Base-by-base conservation (phyloP, 2,888 invertebrate species). In the Hyposoter dolosus region DNA sequence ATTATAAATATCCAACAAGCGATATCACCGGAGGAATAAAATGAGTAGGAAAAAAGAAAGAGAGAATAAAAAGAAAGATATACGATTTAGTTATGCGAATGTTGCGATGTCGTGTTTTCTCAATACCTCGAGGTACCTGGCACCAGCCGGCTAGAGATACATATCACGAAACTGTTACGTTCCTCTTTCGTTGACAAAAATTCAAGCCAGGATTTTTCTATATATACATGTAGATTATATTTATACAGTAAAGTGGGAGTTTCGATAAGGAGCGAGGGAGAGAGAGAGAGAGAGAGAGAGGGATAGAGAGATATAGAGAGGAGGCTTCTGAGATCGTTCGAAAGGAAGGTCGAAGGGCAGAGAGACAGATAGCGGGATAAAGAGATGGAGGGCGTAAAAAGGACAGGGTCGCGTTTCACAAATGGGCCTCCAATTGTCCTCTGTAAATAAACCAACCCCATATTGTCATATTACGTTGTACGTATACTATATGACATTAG, bases 361-460 rank as follows among this genome's bases (percentile, higher is more conserved):
- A 66, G 35, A 35, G 35, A 35, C 35, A 35, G 40, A 40, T 40
- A 40, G 40, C 40, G 43, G 74, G 71, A 77, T 69, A 60, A 35
- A 68, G 43, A 56, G 65, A 63, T 47, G 71, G 82, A 81, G 86
- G 72, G 32, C 63, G 85, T 47, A 12, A 83, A 81, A 83, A 47
- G 69, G 72, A 81, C 19, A 69, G 86, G 85, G 77, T 90, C 84
- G 88, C 88, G 90, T 90, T 90, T 88, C 84, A 69, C 86, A 89
- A 92, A 91, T 91, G 89, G 88, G 89, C 86, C 89, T 88, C 74
- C 88, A 88, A 89, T 90, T 89, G 81, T 88, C 85, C 84, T 87
- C 89, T 82, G 86, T 88, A 89, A 90, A 91, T 90, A 90, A 91
- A 90, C 84, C 80, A 89, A 85, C 87, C 82, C 60, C 81, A 82